Percentiles rank a stretch among this genome's conserved stretches.
These are phyloP conservation scores for Gambusia affinis DNA, from an alignment of 2,113 vertebrate species.

Conservation along the genomic window DNA sequence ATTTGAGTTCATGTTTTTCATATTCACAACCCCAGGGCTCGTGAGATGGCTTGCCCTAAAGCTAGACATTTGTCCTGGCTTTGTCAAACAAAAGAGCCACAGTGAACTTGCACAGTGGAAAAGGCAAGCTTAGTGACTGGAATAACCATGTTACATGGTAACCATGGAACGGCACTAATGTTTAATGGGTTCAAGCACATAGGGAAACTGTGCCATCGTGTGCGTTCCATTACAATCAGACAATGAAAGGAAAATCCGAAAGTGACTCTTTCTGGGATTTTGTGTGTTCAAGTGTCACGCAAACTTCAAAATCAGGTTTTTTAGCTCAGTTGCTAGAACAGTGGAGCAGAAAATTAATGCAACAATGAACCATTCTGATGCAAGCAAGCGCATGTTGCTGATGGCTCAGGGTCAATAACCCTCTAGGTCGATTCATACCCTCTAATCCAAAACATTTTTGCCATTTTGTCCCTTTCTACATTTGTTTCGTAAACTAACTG, in stretches of 20 bases:
- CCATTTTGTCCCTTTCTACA: not conserved
- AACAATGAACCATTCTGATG: not conserved
- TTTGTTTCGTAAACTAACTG: not conserved
- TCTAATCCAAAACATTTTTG: not conserved
- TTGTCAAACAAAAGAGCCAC: slow-evolving; percentile 52
- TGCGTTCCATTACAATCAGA: slow-evolving; percentile 40
- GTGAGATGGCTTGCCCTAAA: slow-evolving; percentile 11
- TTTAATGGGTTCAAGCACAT: slow-evolving; percentile 65
- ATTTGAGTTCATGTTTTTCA: not conserved
- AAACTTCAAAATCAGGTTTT: slow-evolving; percentile 14
- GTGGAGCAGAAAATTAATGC: not conserved
- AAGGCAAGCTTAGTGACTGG: slow-evolving; percentile 61
- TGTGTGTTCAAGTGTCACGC: slow-evolving; percentile 18
- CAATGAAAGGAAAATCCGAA: slow-evolving; percentile 33
- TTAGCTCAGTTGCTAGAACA: slow-evolving; percentile 25
- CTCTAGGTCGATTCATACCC: not conserved
- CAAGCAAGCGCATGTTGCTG: not conserved
- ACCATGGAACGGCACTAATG: slow-evolving; percentile 51
- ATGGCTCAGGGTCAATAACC: not conserved
- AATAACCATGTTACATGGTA: slow-evolving; percentile 58
- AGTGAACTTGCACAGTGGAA: slow-evolving; percentile 32
- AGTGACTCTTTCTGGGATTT: not conserved
- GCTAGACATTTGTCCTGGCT: slow-evolving; percentile 25
- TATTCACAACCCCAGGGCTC: slow-evolving; percentile 8
- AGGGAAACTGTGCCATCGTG: slow-evolving; percentile 53